Percentiles rank a stretch among this genome's conserved stretches.
These are phyloP conservation scores for Rallus crepitans DNA, from an alignment of 2,797 vertebrate species.

Conservation along the genomic window DNA sequence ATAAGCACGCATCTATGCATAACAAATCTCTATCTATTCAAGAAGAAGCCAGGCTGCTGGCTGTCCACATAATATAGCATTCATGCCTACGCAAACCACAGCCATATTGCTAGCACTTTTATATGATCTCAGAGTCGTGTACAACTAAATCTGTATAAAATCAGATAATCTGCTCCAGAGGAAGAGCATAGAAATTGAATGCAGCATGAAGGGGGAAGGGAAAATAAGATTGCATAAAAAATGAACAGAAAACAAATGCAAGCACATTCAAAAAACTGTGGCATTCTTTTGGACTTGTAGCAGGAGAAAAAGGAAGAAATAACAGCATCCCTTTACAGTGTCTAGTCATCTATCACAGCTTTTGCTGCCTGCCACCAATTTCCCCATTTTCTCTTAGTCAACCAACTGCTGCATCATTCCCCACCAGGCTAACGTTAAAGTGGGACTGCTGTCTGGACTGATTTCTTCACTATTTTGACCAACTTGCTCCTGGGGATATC, in stretches of 20 bases:
- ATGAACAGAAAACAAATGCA: not conserved
- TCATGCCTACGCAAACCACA: not conserved
- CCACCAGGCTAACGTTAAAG: not conserved
- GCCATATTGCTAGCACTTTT: not conserved
- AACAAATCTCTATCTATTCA: slow-evolving; percentile 24
- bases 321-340: not conserved
- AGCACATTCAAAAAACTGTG: not conserved
- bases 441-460: not conserved
- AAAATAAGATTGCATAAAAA: not conserved
- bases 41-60: not conserved
- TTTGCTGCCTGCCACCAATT: not conserved
- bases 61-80: not conserved
- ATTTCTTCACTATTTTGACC: not conserved
- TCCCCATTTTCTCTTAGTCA: not conserved
- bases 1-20: not conserved
- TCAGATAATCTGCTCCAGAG: not conserved
- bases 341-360: not conserved
- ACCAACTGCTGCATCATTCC: not conserved
- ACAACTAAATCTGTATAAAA: slow-evolving; percentile 26
- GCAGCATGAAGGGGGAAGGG: not conserved
- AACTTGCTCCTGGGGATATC: not conserved
- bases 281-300: not conserved
- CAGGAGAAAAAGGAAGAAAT: not conserved
- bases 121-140: not conserved
- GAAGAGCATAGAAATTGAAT: not conserved